Percentiles rank a stretch among this genome's conserved stretches.
Evolutionary conservation across 2,797 vertebrate species (phyloP).

Genomic region (Characodon lateralis): DNA sequence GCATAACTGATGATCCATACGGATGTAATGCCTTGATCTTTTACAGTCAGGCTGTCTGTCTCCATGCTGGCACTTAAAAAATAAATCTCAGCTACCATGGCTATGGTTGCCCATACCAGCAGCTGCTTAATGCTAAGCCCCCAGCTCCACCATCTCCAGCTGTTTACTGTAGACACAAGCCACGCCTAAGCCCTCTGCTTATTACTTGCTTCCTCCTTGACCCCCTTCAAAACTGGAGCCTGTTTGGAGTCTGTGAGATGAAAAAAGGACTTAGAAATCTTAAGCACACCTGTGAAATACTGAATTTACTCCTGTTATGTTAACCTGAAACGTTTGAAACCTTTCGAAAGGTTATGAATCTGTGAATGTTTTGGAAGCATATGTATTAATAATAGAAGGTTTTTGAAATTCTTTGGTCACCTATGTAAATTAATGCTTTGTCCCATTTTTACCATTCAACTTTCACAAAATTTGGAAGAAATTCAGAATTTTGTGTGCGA

Average conservation of each 20-base stretch:
- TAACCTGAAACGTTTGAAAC: not conserved
- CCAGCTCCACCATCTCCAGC: slow-evolving; percentile 70
- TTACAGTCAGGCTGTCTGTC: slow-evolving; percentile 72
- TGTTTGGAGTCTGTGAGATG: not conserved
- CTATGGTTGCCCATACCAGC: slow-evolving; percentile 48
- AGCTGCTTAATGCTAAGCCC: slow-evolving; percentile 56
- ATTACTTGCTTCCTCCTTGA: slow-evolving; percentile 37
- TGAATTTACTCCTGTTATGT: not conserved
- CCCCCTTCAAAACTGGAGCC: not conserved
- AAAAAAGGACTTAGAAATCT: not conserved
- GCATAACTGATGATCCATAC: slow-evolving; percentile 44
- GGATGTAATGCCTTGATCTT: slow-evolving; percentile 67
- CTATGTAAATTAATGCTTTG: too few relatives aligned
- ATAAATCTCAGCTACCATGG: slow-evolving; percentile 40
- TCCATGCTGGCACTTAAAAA: slow-evolving; percentile 47
- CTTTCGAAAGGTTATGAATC: not conserved
- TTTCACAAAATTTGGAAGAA: not conserved
- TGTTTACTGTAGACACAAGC: slow-evolving; percentile 73
- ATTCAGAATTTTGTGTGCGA: not conserved
- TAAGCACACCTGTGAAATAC: not conserved
- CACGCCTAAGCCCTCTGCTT: slow-evolving; percentile 53
- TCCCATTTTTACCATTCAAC: not conserved
- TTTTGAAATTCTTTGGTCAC: not conserved
- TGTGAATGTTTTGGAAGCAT: not conserved
- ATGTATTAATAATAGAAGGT: not conserved